Conservation (phyloP, 2,113 vertebrate genomes). For the Cephalopterus ornatus region DNA sequence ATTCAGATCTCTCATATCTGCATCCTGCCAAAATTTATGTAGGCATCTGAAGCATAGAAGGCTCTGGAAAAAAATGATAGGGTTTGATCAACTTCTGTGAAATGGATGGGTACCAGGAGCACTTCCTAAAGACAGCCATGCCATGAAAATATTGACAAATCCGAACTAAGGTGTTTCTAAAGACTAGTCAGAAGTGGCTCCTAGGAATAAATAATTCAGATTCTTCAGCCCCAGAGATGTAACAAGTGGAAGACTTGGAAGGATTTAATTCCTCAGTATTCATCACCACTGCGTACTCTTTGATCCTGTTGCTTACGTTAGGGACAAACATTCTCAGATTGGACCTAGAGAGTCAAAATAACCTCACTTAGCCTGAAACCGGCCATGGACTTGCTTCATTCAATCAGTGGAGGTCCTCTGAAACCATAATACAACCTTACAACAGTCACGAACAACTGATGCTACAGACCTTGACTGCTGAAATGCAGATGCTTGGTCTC, state of each 20-base stretch:
- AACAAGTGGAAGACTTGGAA: neutral
- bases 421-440: neutral
- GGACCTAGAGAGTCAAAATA: neutral
- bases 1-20: neutral
- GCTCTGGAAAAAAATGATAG: neutral
- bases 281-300: neutral
- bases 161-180: neutral
- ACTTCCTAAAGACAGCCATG: neutral
- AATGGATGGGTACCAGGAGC: neutral
- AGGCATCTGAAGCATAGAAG: neutral
- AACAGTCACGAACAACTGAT: neutral
- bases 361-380: neutral
- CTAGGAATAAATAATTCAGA: neutral
- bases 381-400: neutral
- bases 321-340: neutral
- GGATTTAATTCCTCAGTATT: neutral
- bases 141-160: neutral
- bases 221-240: neutral
- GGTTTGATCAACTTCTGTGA: neutral
- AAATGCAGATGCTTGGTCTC: neutral
- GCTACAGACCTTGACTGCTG: neutral
- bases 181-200: neutral
- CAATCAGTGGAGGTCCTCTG: neutral
- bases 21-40: neutral
- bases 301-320: neutral